Evolutionary conservation across 1,140 invertebrate species (phyloP).

Genomic region (Hycleus phaleratus): DNA sequence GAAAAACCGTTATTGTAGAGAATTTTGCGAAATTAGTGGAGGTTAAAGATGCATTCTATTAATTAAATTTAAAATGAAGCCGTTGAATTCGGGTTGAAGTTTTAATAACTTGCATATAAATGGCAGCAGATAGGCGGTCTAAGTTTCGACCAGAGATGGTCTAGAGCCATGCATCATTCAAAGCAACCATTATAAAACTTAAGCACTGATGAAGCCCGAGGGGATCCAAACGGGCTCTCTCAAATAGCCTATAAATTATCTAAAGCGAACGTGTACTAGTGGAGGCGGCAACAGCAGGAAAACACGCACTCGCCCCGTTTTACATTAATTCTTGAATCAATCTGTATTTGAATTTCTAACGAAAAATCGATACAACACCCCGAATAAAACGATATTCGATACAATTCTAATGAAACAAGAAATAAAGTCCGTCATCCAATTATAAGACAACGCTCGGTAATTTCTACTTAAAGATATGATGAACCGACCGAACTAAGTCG

Average conservation of each 20-base stretch:
- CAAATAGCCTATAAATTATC: slow-evolving; percentile 25
- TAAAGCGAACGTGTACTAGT: background rate
- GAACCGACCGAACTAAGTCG: slow-evolving; percentile 5
- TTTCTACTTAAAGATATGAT: background rate
- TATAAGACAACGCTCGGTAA: slow-evolving; percentile 12
- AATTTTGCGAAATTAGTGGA: background rate
- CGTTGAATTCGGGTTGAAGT: slow-evolving; percentile 28
- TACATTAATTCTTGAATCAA: background rate
- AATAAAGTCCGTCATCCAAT: slow-evolving; percentile 25
- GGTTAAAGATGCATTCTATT: slow-evolving; percentile 13
- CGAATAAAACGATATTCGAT: slow-evolving; percentile 15
- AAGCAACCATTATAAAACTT: slow-evolving; percentile 28
- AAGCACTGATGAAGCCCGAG: slow-evolving; percentile 25
- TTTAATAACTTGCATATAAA: slow-evolving; percentile 25
- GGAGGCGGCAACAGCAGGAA: background rate
- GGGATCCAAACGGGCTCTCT: slow-evolving; percentile 17
- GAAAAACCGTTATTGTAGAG: background rate
- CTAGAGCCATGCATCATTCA: slow-evolving; percentile 28
- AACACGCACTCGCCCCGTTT: background rate
- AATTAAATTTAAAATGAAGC: slow-evolving; percentile 25
- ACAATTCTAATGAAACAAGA: slow-evolving; percentile 7
- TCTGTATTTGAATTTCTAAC: background rate
- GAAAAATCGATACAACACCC: slow-evolving; percentile 2
- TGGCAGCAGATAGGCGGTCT: too few relatives aligned
- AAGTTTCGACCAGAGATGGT: slow-evolving; percentile 8